These are phyloP conservation scores for Asobara japonica DNA, from an alignment of 1,140 invertebrate species.

Conservation along the genomic window DNA sequence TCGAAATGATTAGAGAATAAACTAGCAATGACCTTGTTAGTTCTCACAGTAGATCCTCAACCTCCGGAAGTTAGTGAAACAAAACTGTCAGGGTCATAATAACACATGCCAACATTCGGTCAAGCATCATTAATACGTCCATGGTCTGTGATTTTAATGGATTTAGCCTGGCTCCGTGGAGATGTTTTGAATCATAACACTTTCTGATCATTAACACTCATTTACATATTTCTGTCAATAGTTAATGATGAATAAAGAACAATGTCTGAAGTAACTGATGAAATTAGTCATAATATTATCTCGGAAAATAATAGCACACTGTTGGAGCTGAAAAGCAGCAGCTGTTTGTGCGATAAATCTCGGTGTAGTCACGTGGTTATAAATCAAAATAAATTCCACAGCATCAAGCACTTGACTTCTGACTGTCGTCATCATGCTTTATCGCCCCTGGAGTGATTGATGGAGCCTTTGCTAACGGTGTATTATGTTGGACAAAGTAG, in stretches of 20 bases:
- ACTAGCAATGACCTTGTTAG: slow-evolving; percentile 8
- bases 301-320: background rate
- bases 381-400: background rate
- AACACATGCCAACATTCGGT: slow-evolving; percentile 36
- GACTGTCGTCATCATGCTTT: background rate
- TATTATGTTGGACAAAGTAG: too few species aligned
- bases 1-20: background rate
- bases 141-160: background rate
- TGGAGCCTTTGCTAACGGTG: too few species aligned
- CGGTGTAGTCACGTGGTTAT: background rate
- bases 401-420: background rate
- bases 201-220: background rate
- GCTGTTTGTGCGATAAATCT: background rate
- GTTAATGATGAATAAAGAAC: background rate
- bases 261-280: background rate
- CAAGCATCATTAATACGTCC: slow-evolving; percentile 41
- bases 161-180: background rate
- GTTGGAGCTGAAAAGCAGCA: background rate
- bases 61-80: background rate
- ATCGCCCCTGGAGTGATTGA: background rate
- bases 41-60: slow-evolving; percentile 4
- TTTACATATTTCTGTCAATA: background rate
- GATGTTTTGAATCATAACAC: background rate
- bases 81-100: slow-evolving; percentile 14
- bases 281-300: background rate